Evolutionary conservation across 2,888 invertebrate genomes (phyloP), one percentile per base, ranked within the genome.

Genomic region (Muscina levida): DNA sequence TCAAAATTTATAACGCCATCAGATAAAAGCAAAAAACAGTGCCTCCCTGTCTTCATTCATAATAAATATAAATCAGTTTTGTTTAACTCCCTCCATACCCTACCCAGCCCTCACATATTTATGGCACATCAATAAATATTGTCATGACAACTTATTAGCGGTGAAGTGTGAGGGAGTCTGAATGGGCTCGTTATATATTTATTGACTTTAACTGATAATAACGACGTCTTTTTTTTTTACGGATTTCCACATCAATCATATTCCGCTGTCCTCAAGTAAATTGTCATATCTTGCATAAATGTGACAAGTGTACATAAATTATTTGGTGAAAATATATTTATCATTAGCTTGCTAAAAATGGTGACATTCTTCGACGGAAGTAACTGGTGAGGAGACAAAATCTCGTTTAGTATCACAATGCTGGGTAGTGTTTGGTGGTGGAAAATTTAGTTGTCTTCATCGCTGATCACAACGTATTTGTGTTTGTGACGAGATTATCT

Each of bases 211-310:
- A 31, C 8, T 31, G 31, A 31, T 31, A 31, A 53, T 1, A 22
- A 53, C 22, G 11, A 10, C 19, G 17, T 1, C 48, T 5, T 4
- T n/a, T n/a, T n/a, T n/a, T n/a, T 31, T 31, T 31, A 5, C 31
- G 4, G 31, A 17, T 51, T 53, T 53, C 13, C 24, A 53, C 53
- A 22, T 53, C 53, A 53, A 53, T 53, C 24, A 53, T 53, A 53
- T 13, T 53, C 13, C 53, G 24, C 1, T 22, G 53, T 53, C 24
- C 22, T 19, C 31, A n/a, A n/a, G n/a, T n/a, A n/a, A n/a, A n/a
- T n/a, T n/a, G n/a, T n/a, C n/a, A n/a, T n/a, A n/a, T n/a, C n/a
- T n/a, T n/a, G n/a, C n/a, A n/a, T n/a, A n/a, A n/a, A n/a, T n/a
- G n/a, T n/a, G n/a, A n/a, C n/a, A n/a, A n/a, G n/a, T n/a, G n/a